Base-by-base conservation (phyloP, 2,113 vertebrate genomes). In the Istiophorus platypterus region DNA sequence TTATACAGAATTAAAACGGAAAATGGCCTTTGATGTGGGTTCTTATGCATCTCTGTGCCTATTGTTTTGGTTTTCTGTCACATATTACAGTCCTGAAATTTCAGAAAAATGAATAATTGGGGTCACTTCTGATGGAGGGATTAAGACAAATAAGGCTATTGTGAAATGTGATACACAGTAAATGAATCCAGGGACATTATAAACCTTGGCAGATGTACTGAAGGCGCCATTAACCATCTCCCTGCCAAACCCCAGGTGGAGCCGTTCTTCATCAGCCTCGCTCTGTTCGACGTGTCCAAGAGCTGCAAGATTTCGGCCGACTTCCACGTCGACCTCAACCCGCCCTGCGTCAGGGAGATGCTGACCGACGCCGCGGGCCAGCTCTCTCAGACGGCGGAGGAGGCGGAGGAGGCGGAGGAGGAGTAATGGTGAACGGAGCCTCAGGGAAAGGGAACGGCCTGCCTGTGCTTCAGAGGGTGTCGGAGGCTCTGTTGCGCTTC, bases 271-370 rank as follows among this genome's bases (percentile, higher is more conserved):
- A 94, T 99, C 81, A 98, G 92, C 91, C 95, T 99, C 22, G 97
- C 98, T 0, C 94, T 99, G 67, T 99, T 99, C 7, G 97, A 99
- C 82, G 87, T 98, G 64, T 96, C 94, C 82, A 97, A 96, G 88
- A 97, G 96, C 61, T 98, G 97, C 91, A 99, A 99, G 93, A 97
- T 99, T 92, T 99, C 98, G 0, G 96, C 96, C 22, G 98, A 99
- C 91, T 99, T 99, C 93, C 98, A 99, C 0, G 90, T 99, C 74
- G 98, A 99, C 89, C 84, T 99, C 80, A 99, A 99, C 80, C 95
- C 97, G 0, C 85, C 93, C 0, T 93, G 93, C 11, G 96, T 99
- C 2, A 94, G 96, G 42, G 97, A 98, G 54, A 97, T 99, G 98
- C 94, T 99, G 76, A 85, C 34, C 4, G 94, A 97, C 2, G 3